phyloP scores from a whole-genome alignment of 2,888 invertebrate species.

The Clunio marinus region DNA sequence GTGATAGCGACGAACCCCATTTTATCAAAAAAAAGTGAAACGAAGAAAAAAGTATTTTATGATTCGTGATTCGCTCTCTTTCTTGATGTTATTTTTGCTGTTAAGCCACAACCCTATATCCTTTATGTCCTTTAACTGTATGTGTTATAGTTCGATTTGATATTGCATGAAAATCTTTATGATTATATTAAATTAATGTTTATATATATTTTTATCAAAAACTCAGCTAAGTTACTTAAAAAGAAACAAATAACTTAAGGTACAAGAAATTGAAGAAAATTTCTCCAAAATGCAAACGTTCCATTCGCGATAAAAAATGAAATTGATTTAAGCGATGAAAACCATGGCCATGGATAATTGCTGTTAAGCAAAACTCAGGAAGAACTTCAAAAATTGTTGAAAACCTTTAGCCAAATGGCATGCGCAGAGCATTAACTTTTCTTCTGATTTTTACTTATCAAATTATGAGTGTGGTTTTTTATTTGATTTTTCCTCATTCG shows the following conservation, averaged over 20 bases:
- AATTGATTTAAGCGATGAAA: constrained; percentile 26
- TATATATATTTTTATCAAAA: too few species aligned
- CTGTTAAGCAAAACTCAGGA: neutral
- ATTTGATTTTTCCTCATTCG: constrained; percentile 35
- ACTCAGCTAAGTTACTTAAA: too few species aligned
- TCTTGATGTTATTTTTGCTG: constrained; percentile 37
- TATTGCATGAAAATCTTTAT: neutral
- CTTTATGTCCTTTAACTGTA: constrained; percentile 18
- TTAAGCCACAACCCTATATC: constrained; percentile 37
- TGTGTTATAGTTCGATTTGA: neutral
- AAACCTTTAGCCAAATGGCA: neutral
- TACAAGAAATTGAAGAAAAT: neutral
- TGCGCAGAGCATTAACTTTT: constrained; percentile 37
- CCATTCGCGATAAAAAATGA: constrained; percentile 24
- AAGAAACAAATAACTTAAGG: neutral
- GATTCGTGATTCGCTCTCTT: constrained; percentile 38
- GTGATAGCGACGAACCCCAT: constrained; percentile 32
- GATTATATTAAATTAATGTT: too few species aligned
- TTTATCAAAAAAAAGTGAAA: neutral
- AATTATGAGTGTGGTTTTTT: constrained; percentile 38
- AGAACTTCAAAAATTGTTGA: constrained; percentile 21
- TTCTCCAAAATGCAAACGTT: neutral
- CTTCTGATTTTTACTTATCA: constrained; percentile 35
- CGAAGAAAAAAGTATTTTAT: constrained; percentile 4
- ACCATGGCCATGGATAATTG: constrained; percentile 14